Conservation (phyloP, 1,140 invertebrate genomes). For the Spodoptera litura region DNA sequence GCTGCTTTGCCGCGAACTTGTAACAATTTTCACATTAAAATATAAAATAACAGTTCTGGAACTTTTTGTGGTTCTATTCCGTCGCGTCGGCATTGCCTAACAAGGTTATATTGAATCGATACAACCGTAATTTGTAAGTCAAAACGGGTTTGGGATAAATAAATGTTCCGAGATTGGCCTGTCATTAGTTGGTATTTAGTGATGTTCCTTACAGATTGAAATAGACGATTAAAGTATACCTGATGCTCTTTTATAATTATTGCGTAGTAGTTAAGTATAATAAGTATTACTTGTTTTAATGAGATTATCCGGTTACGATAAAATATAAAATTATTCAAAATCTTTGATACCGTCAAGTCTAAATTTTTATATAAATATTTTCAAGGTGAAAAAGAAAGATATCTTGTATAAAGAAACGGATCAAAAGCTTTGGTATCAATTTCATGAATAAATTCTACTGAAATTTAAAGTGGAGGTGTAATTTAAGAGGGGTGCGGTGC, state of each 20-base stretch:
- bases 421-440: conserved; percentile 28
- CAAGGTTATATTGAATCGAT: conserved; percentile 61
- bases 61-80: conserved; percentile 58
- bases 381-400: conserved; percentile 1
- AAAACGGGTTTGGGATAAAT: conserved; percentile 57
- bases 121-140: conserved; percentile 77
- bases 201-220: conserved; percentile 45
- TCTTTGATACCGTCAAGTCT: neutral
- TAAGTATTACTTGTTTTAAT: neutral
- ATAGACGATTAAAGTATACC: neutral
- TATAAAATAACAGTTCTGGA: conserved; percentile 68
- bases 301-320: neutral
- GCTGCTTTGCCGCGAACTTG: conserved; percentile 56
- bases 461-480: conserved; percentile 13
- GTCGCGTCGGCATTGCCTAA: conserved; percentile 51
- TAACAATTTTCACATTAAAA: conserved; percentile 79
- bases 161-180: conserved; percentile 73
- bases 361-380: conserved; percentile 22
- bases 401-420: conserved; percentile 18
- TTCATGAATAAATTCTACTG: conserved; percentile 33
- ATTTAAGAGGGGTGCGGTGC: too few relatives aligned
- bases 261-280: neutral
- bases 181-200: conserved; percentile 73
- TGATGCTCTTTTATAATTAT: neutral
- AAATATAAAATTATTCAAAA: neutral